Evolutionary conservation across 2,797 vertebrate species (phyloP), one percentile per base, ranked within the genome.

Genomic region (Limnodromus scolopaceus): DNA sequence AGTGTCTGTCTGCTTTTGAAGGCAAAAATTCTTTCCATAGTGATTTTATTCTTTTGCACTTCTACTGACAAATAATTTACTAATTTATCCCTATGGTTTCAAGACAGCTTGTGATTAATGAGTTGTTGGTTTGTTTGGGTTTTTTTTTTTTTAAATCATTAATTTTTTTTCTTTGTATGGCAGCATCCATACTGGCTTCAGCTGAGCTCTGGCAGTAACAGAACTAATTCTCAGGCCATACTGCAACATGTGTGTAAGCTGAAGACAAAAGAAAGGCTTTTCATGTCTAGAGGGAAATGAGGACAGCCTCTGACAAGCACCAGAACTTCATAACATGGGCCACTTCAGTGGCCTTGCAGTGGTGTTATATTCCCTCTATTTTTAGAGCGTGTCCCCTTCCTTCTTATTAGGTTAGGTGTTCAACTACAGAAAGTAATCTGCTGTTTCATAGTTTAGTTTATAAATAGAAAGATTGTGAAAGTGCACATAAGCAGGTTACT

Each of bases 11-110:
- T 97, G 77, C 84, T 93, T 95, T 96, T 93, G 75, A 94, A 95
- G 95, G 79, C 41, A 92, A 93, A 93, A 96, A 96, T 97, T 97
- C 92, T 95, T 97, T 96, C 97, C 97, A 87, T 69, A 64, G 65
- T 78, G 81, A 91, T 97, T 96, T 94, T 96, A 72, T 89, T 95
- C 24, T 95, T 94, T 95, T 93, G 70, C 78, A 87, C 61, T 94
- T 96, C 78, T 87, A 68, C 80, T 72, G 78, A 96, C 57, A 89
- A 93, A 92, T 64, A 92, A 78, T 96, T 90, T 75, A 75, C n/a
- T 75, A 91, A 92, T 92, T 95, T 87, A 27, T 83, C 65, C 32
- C 51, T 54, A 43, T 89, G 87, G 80, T 95, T 96, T 78, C 71
- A 75, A 85, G 88, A 32, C 41, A 74, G n/a, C 45, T 78, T 60